A percentile compares a stretch with the other conserved stretches of the same genome.
These are phyloP conservation scores for Cephus cinctus DNA, from an alignment of 1,140 invertebrate genomes.

Conservation along the genomic window DNA sequence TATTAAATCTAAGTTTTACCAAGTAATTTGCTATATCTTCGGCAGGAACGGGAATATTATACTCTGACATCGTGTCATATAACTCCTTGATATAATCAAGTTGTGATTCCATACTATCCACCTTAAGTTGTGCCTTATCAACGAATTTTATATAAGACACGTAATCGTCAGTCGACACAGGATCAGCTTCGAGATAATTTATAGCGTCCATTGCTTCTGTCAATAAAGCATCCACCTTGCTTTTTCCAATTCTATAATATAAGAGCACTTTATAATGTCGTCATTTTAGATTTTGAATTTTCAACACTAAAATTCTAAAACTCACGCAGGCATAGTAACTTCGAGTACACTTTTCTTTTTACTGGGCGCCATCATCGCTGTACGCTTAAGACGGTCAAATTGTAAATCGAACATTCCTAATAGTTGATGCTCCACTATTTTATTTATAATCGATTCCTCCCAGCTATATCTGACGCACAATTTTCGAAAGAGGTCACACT, in stretches of 20 bases:
- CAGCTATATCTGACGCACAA: conserved; percentile 62
- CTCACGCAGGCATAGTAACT: conserved; percentile 57
- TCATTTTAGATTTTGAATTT: conserved; percentile 14
- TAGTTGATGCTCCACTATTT: conserved; percentile 61
- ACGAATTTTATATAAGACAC: conserved; percentile 70
- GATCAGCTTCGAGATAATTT: conserved; percentile 62
- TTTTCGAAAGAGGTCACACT: conserved; percentile 56
- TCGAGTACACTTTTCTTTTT: conserved; percentile 66
- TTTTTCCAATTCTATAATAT: conserved; percentile 58
- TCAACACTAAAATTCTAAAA: conserved; percentile 14
- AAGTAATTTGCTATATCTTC: conserved; percentile 64
- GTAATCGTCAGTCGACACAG: conserved; percentile 64
- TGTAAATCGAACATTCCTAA: conserved; percentile 71
- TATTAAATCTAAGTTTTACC: no score
- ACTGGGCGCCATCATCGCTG: conserved; percentile 66
- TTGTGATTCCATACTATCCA: conserved; percentile 64
- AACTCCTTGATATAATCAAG: conserved; percentile 71
- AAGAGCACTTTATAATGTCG: neutral
- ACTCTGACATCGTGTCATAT: conserved; percentile 72
- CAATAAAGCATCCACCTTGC: conserved; percentile 60
- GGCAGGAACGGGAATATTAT: conserved; percentile 62
- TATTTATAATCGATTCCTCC: conserved; percentile 63
- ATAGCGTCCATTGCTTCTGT: conserved; percentile 62
- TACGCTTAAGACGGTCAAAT: conserved; percentile 68
- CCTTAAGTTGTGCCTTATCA: conserved; percentile 61